phyloP scores from a whole-genome alignment of 2,113 vertebrate species.

The Nesoenas mayeri region DNA sequence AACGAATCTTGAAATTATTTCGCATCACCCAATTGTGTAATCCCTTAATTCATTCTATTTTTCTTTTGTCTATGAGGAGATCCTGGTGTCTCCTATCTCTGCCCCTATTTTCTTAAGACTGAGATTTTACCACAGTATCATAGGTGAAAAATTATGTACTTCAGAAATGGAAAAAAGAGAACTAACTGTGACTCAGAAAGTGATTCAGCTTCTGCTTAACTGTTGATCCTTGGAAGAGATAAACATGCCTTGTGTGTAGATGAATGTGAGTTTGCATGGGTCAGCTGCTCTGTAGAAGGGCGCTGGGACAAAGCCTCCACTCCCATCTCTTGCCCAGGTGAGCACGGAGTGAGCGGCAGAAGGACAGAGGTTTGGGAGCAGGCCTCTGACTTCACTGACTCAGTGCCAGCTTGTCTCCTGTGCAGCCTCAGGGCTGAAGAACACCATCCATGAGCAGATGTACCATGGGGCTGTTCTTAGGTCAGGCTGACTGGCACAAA shows the following conservation, averaged over 20 bases:
- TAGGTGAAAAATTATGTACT: neutral
- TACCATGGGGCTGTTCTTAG: neutral
- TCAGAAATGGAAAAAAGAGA: neutral
- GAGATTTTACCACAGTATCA: neutral
- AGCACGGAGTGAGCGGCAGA: neutral
- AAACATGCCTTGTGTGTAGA: neutral
- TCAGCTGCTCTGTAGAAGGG: neutral
- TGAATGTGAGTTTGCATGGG: neutral
- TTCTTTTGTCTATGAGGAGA: neutral
- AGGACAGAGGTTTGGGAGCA: neutral
- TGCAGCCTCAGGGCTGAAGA: neutral
- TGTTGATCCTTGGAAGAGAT: neutral
- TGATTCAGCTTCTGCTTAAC: neutral
- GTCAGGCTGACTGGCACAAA: neutral
- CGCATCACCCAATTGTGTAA: neutral
- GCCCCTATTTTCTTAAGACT: neutral
- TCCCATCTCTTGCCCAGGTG: neutral
- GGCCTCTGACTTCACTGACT: neutral
- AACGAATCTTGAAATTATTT: neutral
- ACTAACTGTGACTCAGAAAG: neutral
- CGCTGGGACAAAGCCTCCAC: neutral
- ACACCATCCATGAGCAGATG: neutral
- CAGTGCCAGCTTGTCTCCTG: neutral
- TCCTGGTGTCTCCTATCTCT: neutral
- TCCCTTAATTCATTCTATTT: neutral